phyloP scores from a whole-genome alignment of 2,113 vertebrate species.

The Pomatorhinus ruficollis region DNA sequence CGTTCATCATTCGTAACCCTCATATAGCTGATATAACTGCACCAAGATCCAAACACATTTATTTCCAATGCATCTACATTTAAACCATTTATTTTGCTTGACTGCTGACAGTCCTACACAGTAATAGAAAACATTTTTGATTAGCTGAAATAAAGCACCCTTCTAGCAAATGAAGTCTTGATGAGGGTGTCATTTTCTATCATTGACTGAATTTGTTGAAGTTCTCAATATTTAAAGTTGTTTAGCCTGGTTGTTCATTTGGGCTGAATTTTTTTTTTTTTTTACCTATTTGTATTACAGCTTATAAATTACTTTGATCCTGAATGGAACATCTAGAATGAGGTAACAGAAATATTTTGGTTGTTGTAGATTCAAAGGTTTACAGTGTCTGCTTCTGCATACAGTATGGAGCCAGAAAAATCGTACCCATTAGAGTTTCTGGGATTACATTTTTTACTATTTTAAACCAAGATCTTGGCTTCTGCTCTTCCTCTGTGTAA shows the following conservation, averaged over 20 bases:
- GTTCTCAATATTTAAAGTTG: slow-evolving; percentile 14
- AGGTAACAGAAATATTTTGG: not conserved
- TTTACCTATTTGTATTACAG: not conserved
- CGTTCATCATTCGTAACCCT: slow-evolving; percentile 30
- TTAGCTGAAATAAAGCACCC: slow-evolving; percentile 29
- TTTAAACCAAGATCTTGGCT: not conserved
- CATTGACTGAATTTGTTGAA: not conserved
- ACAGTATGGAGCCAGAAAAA: not conserved
- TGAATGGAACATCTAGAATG: not conserved
- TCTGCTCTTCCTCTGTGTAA: not conserved
- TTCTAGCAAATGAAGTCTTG: slow-evolving; percentile 39
- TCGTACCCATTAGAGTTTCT: not conserved
- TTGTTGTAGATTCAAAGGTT: not conserved
- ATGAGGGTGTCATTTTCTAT: not conserved
- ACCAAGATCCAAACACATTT: not conserved
- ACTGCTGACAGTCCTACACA: slow-evolving; percentile 18
- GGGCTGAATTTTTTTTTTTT: not conserved
- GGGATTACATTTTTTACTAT: not conserved
- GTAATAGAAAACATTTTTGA: slow-evolving; percentile 9
- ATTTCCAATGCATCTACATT: not conserved
- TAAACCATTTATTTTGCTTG: slow-evolving; percentile 1
- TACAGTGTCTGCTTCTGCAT: not conserved
- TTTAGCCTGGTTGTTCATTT: not conserved
- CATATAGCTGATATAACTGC: not conserved
- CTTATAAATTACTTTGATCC: not conserved